These are phyloP conservation scores for Ichneumoninae sp. DNA, from an alignment of 2,888 invertebrate genomes.

Conservation along the genomic window DNA sequence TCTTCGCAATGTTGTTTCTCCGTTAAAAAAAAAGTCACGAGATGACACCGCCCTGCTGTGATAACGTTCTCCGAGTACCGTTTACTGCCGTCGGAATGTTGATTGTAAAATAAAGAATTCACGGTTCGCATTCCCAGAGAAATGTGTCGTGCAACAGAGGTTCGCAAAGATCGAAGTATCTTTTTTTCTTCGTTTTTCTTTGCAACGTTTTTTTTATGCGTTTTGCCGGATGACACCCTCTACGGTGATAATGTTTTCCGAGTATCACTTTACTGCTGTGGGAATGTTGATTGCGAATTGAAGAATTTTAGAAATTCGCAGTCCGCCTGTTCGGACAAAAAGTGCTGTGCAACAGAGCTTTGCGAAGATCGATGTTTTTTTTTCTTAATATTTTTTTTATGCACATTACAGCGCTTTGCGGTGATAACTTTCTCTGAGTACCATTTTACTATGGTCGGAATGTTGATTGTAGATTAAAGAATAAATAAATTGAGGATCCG, in stretches of 20 bases:
- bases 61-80: constrained; percentile 39
- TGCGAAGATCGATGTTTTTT: neutral
- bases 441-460: neutral
- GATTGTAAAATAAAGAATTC: neutral
- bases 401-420: neutral
- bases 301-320: too few species aligned
- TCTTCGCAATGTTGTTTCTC: neutral
- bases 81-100: constrained; percentile 21
- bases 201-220: neutral
- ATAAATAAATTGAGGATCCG: neutral
- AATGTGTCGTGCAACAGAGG: neutral
- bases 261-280: neutral
- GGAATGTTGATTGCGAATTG: constrained; percentile 21
- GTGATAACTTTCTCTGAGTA: neutral
- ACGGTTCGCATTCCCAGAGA: neutral
- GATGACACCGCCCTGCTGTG: constrained; percentile 35
- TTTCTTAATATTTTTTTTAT: neutral
- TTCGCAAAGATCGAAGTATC: neutral
- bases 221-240: constrained; percentile 29
- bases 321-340: too few species aligned
- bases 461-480: neutral
- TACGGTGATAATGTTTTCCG: constrained; percentile 40
- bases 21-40: neutral
- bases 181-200: neutral
- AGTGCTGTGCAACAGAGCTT: too few species aligned